These are phyloP conservation scores for Pinna nobilis DNA, from an alignment of 1,140 invertebrate genomes.

Conservation along the genomic window DNA sequence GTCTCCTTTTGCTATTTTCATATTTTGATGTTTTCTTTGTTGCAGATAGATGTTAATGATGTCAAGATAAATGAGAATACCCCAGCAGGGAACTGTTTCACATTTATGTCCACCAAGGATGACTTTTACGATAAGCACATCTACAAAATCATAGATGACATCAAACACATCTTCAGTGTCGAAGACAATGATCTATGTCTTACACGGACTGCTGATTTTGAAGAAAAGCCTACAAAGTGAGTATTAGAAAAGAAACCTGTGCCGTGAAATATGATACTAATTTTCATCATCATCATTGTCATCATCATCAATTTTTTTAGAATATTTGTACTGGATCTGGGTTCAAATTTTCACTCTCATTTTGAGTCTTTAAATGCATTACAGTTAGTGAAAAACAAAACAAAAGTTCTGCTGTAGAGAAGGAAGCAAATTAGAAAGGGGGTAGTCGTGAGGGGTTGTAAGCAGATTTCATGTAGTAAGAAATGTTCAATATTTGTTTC, in stretches of 20 bases:
- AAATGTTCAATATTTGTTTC: too few species aligned
- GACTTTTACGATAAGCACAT: slow-evolving; percentile 50
- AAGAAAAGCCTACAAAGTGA: slow-evolving; percentile 49
- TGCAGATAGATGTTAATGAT: slow-evolving; percentile 44
- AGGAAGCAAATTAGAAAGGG: too few species aligned
- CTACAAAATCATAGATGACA: slow-evolving; percentile 45
- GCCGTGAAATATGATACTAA: background rate
- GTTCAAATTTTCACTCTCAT: background rate
- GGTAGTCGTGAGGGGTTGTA: too few species aligned
- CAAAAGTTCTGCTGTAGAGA: background rate
- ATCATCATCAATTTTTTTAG: background rate
- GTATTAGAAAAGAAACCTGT: slow-evolving; percentile 1
- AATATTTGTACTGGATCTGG: background rate
- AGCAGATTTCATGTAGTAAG: too few species aligned
- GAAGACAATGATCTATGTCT: slow-evolving; percentile 49
- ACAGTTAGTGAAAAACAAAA: background rate
- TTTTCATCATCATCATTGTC: background rate
- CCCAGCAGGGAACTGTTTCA: slow-evolving; percentile 43
- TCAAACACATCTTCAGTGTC: slow-evolving; percentile 38
- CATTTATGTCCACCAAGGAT: slow-evolving; percentile 47
- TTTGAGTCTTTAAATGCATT: background rate
- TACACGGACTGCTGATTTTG: slow-evolving; percentile 44
- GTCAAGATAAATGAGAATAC: slow-evolving; percentile 49
- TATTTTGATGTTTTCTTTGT: slow-evolving; percentile 1
- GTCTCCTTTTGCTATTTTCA: background rate